phyloP scores from a whole-genome alignment of 2,797 vertebrate species.

The Argyrosomus regius region DNA sequence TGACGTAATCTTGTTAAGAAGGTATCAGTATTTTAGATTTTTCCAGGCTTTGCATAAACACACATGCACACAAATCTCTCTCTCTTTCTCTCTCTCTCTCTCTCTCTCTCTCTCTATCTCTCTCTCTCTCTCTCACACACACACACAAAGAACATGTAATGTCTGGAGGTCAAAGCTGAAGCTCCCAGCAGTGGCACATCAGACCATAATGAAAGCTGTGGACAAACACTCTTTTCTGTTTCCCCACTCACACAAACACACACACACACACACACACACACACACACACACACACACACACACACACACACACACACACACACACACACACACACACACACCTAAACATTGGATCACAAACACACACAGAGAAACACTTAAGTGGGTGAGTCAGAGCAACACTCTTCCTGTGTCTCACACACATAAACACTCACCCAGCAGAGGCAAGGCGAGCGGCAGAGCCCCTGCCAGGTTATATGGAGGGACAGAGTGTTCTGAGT shows the following conservation, averaged over 20 bases:
- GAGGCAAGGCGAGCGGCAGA: slow-evolving; percentile 66
- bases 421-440: slow-evolving; percentile 68
- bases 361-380: slow-evolving; percentile 63
- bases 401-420: slow-evolving; percentile 61
- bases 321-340: slow-evolving; percentile 14
- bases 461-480: slow-evolving; percentile 76
- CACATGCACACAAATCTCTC: not conserved
- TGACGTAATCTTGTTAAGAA: not conserved
- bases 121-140: slow-evolving; percentile 9
- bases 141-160: slow-evolving; percentile 29
- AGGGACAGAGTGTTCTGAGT: slow-evolving; percentile 83
- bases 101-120: not conserved
- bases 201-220: slow-evolving; percentile 75
- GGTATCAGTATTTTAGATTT: not conserved
- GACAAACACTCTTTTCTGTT: slow-evolving; percentile 62
- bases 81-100: not conserved
- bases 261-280: not conserved
- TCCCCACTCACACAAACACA: slow-evolving; percentile 9
- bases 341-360: slow-evolving; percentile 43
- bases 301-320: slow-evolving; percentile 6
- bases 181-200: slow-evolving; percentile 71
- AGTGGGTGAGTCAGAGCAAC: slow-evolving; percentile 70
- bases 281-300: not conserved
- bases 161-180: slow-evolving; percentile 63
- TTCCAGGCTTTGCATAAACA: slow-evolving; percentile 5